phyloP scores from a whole-genome alignment of 2,888 invertebrate species.

The Pristionchus maxplancki region DNA sequence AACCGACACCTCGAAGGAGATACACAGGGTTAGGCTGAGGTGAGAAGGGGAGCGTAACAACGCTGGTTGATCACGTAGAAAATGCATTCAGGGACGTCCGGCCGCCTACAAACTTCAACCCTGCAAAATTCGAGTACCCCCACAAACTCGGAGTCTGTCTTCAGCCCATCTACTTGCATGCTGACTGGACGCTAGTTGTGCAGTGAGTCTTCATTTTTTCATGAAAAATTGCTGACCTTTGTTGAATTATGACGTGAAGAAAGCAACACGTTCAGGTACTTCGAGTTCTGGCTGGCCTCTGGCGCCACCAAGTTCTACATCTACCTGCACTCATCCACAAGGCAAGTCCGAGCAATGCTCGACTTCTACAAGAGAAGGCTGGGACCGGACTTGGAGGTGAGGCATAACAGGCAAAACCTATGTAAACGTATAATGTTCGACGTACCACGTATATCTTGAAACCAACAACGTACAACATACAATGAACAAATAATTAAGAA shows the following conservation, averaged over 20 bases:
- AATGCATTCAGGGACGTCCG: not conserved
- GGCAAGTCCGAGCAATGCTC: conserved; percentile 55
- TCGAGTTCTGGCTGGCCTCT: conserved; percentile 67
- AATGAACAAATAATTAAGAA: not conserved
- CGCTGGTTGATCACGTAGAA: not conserved
- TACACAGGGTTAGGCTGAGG: not conserved
- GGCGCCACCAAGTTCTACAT: conserved; percentile 72
- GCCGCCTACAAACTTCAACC: not conserved
- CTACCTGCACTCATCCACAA: conserved; percentile 63
- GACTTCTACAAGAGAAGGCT: conserved; percentile 61
- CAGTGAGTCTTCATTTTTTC: conserved; percentile 49
- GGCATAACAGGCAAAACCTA: too few species aligned
- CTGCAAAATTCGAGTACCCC: conserved; percentile 49
- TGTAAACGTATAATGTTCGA: too few species aligned
- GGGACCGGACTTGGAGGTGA: conserved; percentile 56
- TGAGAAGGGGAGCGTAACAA: not conserved
- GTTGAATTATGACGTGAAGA: too few species aligned
- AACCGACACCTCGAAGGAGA: not conserved
- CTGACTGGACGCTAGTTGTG: conserved; percentile 64
- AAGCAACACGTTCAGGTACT: conserved; percentile 56
- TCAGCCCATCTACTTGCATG: conserved; percentile 68
- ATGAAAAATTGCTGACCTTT: too few species aligned
- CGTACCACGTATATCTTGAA: too few species aligned
- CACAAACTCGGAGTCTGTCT: conserved; percentile 67
- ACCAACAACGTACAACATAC: too few species aligned